Percentiles rank a stretch among this genome's conserved stretches.
Evolutionary conservation across 2,113 vertebrate genomes (phyloP).

Genomic region (Jaculus jaculus): DNA sequence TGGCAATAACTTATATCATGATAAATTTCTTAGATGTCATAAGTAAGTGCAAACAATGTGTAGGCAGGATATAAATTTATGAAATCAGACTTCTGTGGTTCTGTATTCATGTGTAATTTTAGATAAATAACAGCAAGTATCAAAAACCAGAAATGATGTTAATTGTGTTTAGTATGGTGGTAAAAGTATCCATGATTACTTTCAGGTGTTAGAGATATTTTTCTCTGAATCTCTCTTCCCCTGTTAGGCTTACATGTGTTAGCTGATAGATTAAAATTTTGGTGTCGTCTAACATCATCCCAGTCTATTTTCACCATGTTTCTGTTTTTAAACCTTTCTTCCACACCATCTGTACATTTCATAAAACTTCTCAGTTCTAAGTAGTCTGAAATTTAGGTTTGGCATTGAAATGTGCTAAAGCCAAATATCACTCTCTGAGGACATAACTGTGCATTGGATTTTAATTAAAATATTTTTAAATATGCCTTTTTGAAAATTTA

Average conservation of each 20-base stretch:
- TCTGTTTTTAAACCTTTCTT: conserved; percentile 26
- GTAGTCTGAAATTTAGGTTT: neutral
- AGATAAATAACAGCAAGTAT: neutral
- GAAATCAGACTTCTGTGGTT: neutral
- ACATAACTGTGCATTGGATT: neutral
- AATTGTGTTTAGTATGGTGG: neutral
- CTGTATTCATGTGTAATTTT: neutral
- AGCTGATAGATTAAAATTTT: neutral
- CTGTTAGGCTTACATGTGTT: neutral
- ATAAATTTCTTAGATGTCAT: neutral
- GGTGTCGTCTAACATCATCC: neutral
- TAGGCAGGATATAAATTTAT: neutral
- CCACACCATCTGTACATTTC: neutral
- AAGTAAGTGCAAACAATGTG: no score
- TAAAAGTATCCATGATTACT: neutral
- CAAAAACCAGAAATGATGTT: neutral
- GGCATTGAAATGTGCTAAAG: neutral
- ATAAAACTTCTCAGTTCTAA: neutral
- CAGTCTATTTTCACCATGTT: neutral
- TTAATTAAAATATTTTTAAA: neutral
- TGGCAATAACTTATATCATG: neutral
- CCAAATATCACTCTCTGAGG: neutral
- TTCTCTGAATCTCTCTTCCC: neutral
- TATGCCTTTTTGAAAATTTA: neutral
- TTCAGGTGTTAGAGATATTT: neutral